Evolutionary conservation across 2,113 vertebrate genomes (phyloP), one percentile per base, ranked within the genome.

Genomic region (Galemys pyrenaicus): DNA sequence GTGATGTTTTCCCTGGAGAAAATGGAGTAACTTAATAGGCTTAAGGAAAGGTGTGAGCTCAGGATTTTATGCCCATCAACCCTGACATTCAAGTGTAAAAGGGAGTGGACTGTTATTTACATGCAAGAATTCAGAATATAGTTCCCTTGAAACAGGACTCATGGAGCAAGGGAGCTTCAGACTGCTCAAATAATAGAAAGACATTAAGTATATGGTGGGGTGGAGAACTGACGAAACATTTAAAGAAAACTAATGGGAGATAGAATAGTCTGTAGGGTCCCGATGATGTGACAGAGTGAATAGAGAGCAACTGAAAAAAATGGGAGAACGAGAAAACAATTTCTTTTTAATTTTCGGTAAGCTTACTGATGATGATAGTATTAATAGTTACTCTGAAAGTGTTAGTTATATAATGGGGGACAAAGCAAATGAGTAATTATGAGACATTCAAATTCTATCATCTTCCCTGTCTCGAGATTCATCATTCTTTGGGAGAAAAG

Each of bases 351-450:
- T 19, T 83, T 87, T 87, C 5, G 44, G 35, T 84, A 60, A 41
- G 74, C 62, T 26, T 64, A 58, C 51, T 54, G 56, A 39, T 75
- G 78, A 79, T 46, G 70, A 24, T 28, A 11, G 12, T 46, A 65
- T 46, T 82, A 87, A 74, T 54, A 65, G 11, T n/a, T 84, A 46
- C 58, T 74, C 56, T 44, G 65, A 84, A 87, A 87, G 71, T 68
- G 49, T 70, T 90, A 77, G 19, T 7, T 70, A 32, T 88, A 64
- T 37, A 62, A 91, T 8, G 7, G 73, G 54, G 16, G 51, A 46
- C 83, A 79, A 87, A 84, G 65, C n/a, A 49, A 92, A 49, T 58
- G 71, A 87, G 15, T 75, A 78, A 87, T 86, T 82, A 73, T 9
- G 54, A 71, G n/a, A 35, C 58, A 24, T 26, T 54, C 10, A 44